Percentiles rank a stretch among this genome's conserved stretches.
These are phyloP conservation scores for Falco concolor DNA, from an alignment of 2,797 vertebrate species.

Conservation along the genomic window DNA sequence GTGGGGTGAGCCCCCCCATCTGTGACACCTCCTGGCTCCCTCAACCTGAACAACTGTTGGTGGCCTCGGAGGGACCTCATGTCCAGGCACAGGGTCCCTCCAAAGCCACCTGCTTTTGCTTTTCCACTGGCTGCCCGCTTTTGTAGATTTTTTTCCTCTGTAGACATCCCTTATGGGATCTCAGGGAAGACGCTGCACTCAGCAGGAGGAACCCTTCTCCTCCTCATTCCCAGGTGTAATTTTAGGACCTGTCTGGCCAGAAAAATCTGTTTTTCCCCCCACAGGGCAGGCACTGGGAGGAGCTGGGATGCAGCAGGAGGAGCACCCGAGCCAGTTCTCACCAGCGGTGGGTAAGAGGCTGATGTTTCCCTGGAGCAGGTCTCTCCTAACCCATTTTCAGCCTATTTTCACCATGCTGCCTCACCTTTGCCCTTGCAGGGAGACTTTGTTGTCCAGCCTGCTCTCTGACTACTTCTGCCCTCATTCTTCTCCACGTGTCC, in stretches of 20 bases:
- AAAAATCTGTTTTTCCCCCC: neutral
- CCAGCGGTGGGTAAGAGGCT: neutral
- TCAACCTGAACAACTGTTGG: neutral
- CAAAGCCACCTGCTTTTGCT: neutral
- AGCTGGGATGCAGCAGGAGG: neutral
- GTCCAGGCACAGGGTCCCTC: neutral
- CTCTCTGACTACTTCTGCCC: neutral
- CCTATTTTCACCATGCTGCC: neutral
- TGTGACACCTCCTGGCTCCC: neutral
- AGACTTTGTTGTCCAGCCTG: neutral
- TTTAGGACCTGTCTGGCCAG: constrained; percentile 37
- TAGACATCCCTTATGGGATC: neutral
- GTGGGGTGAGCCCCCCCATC: accelerated
- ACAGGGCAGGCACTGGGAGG: neutral
- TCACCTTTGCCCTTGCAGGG: neutral
- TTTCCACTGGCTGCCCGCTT: neutral
- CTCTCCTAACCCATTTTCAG: neutral
- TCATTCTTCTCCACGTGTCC: accelerated
- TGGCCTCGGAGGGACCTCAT: accelerated
- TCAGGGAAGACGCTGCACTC: neutral
- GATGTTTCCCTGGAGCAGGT: neutral
- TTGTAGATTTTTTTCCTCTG: too few relatives aligned
- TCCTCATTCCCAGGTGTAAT: neutral
- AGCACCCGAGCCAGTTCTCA: neutral
- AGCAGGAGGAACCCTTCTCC: neutral